Evolutionary conservation across 2,888 invertebrate genomes (phyloP).

Genomic region (Drosophila cognata): DNA sequence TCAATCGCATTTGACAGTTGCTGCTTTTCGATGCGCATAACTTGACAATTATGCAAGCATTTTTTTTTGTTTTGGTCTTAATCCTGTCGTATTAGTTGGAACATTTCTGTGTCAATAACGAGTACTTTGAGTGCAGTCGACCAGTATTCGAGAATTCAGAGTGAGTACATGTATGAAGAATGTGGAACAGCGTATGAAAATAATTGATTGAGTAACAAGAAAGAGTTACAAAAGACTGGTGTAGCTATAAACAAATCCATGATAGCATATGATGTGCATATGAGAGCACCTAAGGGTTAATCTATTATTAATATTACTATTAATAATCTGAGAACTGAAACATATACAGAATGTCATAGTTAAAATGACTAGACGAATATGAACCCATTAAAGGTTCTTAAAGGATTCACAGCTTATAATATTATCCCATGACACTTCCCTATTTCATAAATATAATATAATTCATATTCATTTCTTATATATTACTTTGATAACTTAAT

Average conservation of each 20-base stretch:
- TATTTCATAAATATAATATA: too few species aligned
- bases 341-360: too few species aligned
- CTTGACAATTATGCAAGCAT: conserved; percentile 68
- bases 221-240: not conserved
- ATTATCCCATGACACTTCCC: too few species aligned
- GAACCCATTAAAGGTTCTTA: too few species aligned
- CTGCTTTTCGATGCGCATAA: conserved; percentile 41
- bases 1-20: conserved; percentile 56
- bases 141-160: not conserved
- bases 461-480: too few species aligned
- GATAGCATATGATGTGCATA: not conserved
- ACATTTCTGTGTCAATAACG: conserved; percentile 12
- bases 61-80: conserved; percentile 44
- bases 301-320: not conserved
- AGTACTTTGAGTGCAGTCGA: not conserved
- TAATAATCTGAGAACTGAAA: not conserved
- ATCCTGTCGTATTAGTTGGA: conserved; percentile 57
- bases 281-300: not conserved
- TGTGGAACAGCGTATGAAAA: not conserved
- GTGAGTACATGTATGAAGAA: not conserved
- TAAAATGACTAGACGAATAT: too few species aligned
- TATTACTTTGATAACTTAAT: too few species aligned
- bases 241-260: too few species aligned
- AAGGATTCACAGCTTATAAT: too few species aligned
- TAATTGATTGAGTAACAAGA: not conserved